Percentiles rank a stretch among this genome's conserved stretches.
These are phyloP conservation scores for Emmelina monodactyla DNA, from an alignment of 2,888 invertebrate species.

Conservation along the genomic window DNA sequence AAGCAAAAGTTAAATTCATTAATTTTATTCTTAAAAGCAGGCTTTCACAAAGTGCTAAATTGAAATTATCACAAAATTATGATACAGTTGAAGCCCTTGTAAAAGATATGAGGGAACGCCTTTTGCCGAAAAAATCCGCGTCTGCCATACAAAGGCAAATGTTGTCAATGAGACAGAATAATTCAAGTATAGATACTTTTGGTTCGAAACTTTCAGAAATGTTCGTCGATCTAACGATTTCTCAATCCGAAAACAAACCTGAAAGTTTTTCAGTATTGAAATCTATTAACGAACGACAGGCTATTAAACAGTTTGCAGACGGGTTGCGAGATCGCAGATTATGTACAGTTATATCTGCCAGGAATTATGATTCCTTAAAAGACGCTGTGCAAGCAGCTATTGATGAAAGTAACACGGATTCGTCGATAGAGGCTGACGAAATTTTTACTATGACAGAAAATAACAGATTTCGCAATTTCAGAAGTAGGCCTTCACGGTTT, in stretches of 20 bases:
- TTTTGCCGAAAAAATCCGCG: constrained; percentile 6
- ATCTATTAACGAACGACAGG: constrained; percentile 6
- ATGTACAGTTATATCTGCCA: constrained; percentile 8
- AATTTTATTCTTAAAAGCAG: constrained; percentile 8
- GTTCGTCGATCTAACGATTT: constrained; percentile 8
- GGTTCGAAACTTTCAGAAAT: constrained; percentile 6
- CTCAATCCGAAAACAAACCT: constrained; percentile 6
- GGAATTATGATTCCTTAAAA: constrained; percentile 8
- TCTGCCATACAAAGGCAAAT: constrained; percentile 6
- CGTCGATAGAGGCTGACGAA: not conserved
- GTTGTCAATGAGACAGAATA: constrained; percentile 4
- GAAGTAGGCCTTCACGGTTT: too few relatives aligned
- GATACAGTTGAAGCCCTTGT: constrained; percentile 2
- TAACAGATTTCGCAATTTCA: too few relatives aligned
- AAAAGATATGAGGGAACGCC: constrained; percentile 6
- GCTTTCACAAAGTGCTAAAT: constrained; percentile 7
- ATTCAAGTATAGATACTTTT: constrained; percentile 3
- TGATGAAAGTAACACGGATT: constrained; percentile 7
- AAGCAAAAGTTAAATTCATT: constrained; percentile 4
- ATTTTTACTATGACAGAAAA: not conserved
- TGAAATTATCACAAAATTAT: constrained; percentile 4
- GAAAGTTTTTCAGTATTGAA: constrained; percentile 5
- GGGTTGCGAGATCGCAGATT: constrained; percentile 9
- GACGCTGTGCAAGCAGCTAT: constrained; percentile 12
- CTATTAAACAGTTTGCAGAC: constrained; percentile 10